Conservation (phyloP, 1,140 invertebrate genomes). For the Dreissena polymorpha region DNA sequence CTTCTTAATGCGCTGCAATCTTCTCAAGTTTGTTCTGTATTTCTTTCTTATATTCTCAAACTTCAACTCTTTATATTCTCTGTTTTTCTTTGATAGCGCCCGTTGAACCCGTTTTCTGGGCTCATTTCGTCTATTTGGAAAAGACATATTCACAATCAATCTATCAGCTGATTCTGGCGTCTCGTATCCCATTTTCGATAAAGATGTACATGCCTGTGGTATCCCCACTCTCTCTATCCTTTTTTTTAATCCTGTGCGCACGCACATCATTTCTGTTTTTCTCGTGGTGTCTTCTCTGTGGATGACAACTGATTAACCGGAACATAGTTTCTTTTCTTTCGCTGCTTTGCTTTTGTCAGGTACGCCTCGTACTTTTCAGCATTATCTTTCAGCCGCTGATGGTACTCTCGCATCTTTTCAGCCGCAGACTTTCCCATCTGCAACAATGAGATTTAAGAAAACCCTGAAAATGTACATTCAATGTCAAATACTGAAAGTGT, state of each 20-base stretch:
- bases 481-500: no score
- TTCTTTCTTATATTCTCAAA: constrained; percentile 11
- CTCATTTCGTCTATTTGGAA: constrained; percentile 41
- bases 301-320: constrained; percentile 3
- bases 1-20: neutral
- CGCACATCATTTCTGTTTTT: constrained; percentile 14
- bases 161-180: neutral
- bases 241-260: constrained; percentile 13
- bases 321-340: constrained; percentile 31
- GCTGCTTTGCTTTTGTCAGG: constrained; percentile 7
- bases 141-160: constrained; percentile 33
- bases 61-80: constrained; percentile 21
- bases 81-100: constrained; percentile 17
- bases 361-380: constrained; percentile 19
- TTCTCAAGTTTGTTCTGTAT: constrained; percentile 1
- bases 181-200: constrained; percentile 20
- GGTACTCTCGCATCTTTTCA: constrained; percentile 27
- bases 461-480: neutral
- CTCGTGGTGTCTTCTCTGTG: neutral
- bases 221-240: neutral
- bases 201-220: neutral
- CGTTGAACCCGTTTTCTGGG: constrained; percentile 11
- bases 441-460: neutral
- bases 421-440: constrained; percentile 14
- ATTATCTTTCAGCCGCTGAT: constrained; percentile 10